Conservation (phyloP, 2,113 vertebrate genomes). For the Mixornis gularis region DNA sequence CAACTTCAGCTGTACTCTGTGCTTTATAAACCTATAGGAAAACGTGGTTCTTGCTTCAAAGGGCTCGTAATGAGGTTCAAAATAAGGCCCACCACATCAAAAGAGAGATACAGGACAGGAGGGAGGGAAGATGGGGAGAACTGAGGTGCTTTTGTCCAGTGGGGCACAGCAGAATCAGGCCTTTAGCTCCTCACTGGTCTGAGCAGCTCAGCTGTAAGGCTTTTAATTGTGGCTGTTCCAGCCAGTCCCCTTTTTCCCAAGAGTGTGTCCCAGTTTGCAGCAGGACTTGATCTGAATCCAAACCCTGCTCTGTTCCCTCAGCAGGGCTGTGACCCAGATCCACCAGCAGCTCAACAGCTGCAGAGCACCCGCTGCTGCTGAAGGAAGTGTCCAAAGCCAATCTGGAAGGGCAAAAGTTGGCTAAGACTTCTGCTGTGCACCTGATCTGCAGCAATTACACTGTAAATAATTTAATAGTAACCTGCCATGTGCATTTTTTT, state of each 20-base stretch:
- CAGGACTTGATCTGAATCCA: not conserved
- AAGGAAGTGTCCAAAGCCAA: not conserved
- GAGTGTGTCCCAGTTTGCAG: not conserved
- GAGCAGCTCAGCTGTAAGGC: not conserved
- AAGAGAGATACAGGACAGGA: not conserved
- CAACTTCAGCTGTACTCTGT: not conserved
- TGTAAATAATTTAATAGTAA: not conserved
- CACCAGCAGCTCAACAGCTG: conserved; percentile 11
- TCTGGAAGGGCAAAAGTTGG: not conserved
- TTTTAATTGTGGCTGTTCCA: not conserved
- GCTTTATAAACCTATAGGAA: conserved; percentile 17
- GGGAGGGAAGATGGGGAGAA: not conserved
- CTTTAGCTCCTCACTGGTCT: not conserved
- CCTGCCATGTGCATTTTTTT: not conserved
- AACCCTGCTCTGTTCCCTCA: not conserved
- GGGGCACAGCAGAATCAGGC: not conserved
- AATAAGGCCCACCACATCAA: conserved; percentile 48
- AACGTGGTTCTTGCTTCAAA: conserved; percentile 40
- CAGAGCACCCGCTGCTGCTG: not conserved
- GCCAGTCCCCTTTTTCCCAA: not conserved
- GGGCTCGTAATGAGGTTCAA: conserved; percentile 39
- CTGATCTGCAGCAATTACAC: not conserved
- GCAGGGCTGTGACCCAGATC: not conserved
- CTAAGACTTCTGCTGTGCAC: not conserved
- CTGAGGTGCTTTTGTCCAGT: conserved; percentile 13